Base-by-base conservation (phyloP, 2,113 vertebrate species). In the Alouatta palliata region DNA sequence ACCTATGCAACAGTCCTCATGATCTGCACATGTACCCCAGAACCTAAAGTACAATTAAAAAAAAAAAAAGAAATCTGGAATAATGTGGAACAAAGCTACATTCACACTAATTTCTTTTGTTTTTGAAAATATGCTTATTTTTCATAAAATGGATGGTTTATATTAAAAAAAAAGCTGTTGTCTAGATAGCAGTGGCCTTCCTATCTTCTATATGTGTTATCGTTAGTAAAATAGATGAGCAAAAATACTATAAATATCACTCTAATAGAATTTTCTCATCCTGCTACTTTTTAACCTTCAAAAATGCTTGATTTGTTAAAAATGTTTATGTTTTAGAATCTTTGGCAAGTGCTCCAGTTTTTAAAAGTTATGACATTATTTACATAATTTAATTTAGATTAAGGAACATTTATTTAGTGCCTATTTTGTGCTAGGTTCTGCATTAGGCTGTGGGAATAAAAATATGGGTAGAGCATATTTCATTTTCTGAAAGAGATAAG, bases 331-430 rank as follows among this genome's bases (percentile, higher is more conserved):
- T 83, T 95, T 96, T 77, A 75, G 52, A 89, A 58, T 86, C 79
- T 23, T 70, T 91, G 5, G 47, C 64, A 87, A 81, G 20, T 71
- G 32, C 17, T 87, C 40, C 27, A 92, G 0, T 84, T 97, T 97
- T 83, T 45, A 64, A 83, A 20, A 85, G 27, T 6, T 35, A 9
- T 86, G 45, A 40, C 13, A 77, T 82, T 94, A 52, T 58, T 71
- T 35, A 2, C 6, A 81, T 88, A 64, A 84, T 83, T 92, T 92
- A 94, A 68, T 83, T 89, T 90, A 49, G 43, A 75, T 47, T 54
- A 84, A 96, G 64, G 43, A 90, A 47, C 16, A 90, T 93, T 80
- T 93, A 96, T 40, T n/a, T 40, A 91, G 5, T 76, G 8, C 19
- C 5, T 92, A 0, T 56, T 95, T 76, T 80, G 43, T 87, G 52